These are phyloP conservation scores for Coregonus clupeaformis DNA, from an alignment of 2,113 vertebrate genomes.

Conservation along the genomic window DNA sequence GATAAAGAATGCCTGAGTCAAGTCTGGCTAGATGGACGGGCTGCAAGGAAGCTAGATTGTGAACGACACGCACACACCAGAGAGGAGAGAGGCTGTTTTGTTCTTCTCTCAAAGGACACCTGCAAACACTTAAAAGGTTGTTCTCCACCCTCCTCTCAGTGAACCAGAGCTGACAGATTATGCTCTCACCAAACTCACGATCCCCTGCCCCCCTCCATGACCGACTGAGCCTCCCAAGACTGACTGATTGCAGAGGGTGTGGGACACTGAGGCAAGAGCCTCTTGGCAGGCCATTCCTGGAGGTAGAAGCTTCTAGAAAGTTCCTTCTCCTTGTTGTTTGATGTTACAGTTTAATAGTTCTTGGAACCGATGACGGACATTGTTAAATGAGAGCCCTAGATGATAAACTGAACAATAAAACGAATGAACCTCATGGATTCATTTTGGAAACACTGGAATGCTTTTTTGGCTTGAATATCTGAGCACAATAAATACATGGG, in stretches of 20 bases:
- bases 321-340: slow-evolving; percentile 20
- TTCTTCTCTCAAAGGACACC: slow-evolving; percentile 46
- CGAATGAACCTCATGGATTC: background rate
- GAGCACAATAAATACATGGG: slow-evolving; percentile 8
- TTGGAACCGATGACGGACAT: background rate
- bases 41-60: background rate
- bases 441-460: slow-evolving; percentile 10
- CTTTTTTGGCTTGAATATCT: slow-evolving; percentile 3
- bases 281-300: slow-evolving; percentile 13
- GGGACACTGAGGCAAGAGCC: slow-evolving; percentile 21
- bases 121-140: slow-evolving; percentile 47
- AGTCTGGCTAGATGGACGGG: background rate
- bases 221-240: background rate
- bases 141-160: slow-evolving; percentile 31
- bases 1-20: slow-evolving; percentile 12
- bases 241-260: background rate
- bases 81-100: slow-evolving; percentile 1
- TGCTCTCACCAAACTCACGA: slow-evolving; percentile 20
- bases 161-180: slow-evolving; percentile 43
- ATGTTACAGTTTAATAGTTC: slow-evolving; percentile 13
- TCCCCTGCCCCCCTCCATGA: slow-evolving; percentile 13
- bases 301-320: slow-evolving; percentile 20
- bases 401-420: slow-evolving; percentile 22
- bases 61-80: slow-evolving; percentile 3
- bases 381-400: slow-evolving; percentile 4